Evolutionary conservation across 2,113 vertebrate genomes (phyloP), one percentile per base, ranked within the genome.

Genomic region (Apeltes quadracus): DNA sequence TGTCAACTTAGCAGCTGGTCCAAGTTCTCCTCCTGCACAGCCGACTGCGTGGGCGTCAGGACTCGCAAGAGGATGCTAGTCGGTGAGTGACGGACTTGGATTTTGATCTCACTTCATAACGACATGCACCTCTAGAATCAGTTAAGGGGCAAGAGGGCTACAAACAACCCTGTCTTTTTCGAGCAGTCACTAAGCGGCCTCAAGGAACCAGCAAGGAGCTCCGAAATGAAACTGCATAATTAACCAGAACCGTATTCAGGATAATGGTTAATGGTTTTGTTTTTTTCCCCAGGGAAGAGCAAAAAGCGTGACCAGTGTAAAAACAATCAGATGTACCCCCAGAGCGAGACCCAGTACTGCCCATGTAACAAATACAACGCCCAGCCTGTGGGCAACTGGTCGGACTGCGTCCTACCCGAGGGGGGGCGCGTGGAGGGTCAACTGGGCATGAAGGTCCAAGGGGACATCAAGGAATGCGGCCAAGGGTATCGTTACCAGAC

Each of bases 401-500:
- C 98, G 0, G 98, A 99, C 90, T 99, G 98, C 57, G 93, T 99
- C 66, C 90, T 99, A 5, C 96, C 96, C 0, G 97, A 99, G 62
- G 95, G 95, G 0, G 95, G 91, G 7, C 88, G 95, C 54, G 68
- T 90, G 44, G 98, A 98, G 81, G 91, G 90, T 0, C 75, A 95
- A 5, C 85, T 96, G 84, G 97, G 95, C 61, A 93, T 95, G 95
- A 98, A 96, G 82, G 93, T 95, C 0, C 96, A 95, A 86, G 97
- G 96, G 27, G 97, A 99, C 15, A 76, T 93, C 78, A 98, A 96
- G 85, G 98, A 99, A 25, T 99, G 98, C 14, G 98, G 98, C 8
- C 97, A 98, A 87, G 98, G 98, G 4, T 96, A 99, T 66, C 97
- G 97, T 14, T 99, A 96, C 91, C 98, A 99, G 87, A 95, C 98